Base-by-base conservation (phyloP, 2,888 invertebrate species). In the Xylocampa areola region DNA sequence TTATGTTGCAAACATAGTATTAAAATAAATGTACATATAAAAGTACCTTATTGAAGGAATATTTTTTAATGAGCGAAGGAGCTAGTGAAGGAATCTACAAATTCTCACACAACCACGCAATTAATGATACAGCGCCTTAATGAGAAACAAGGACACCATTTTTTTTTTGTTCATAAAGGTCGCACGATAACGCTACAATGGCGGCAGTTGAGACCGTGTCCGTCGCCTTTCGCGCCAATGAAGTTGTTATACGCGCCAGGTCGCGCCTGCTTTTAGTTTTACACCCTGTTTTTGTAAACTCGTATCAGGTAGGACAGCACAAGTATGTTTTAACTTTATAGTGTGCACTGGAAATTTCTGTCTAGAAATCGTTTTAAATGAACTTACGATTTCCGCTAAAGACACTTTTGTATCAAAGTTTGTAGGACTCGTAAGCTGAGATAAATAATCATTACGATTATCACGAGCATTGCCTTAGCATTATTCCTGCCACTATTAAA, bases 211-310 rank as follows among this genome's bases (percentile, higher is more conserved):
- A 60, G 51, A 83, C 86, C 88, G 73, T 82, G 88, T 81, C 85
- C 87, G 72, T 86, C 77, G 81, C 85, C 85, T 90, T 92, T 91
- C 90, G 88, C 88, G 84, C 84, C 86, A 81, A 92, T 92, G 90
- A 92, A 92, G 93, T 90, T 92, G 93, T 93, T 88, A 90, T 84
- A 88, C 82, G 80, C 82, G 86, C 76, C 77, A 81, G 75, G 80
- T 87, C 87, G 81, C 89, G 82, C 90, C 86, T 81, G 32, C 81
- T 86, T 91, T 89, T 91, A 86, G 67, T 83, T 57, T 30, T 43
- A 45, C 60, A 59, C 55, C 51, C 63, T 43, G 62, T 65, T 74
- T 77, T 80, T 70, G 32, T 72, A 30, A 36, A 14, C 35, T 11
- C 49, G 50, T 17, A 52, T 44, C 68, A 65, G 57, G 72, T 71